Conservation (phyloP, 2,113 vertebrate species). For the Baryphthengus martii region DNA sequence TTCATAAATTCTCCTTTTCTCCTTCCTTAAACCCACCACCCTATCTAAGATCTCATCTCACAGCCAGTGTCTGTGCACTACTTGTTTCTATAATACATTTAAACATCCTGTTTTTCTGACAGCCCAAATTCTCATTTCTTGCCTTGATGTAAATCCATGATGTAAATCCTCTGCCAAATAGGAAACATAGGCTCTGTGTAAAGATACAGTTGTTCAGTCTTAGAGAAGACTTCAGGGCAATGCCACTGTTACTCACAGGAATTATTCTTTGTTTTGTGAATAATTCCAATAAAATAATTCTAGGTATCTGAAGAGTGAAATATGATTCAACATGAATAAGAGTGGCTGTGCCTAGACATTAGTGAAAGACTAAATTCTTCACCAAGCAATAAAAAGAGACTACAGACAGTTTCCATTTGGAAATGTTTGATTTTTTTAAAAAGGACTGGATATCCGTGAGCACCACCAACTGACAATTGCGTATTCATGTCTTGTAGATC, state of each 20-base stretch:
- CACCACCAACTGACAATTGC: rapidly evolving
- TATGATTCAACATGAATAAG: neutral
- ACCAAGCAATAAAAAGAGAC: neutral
- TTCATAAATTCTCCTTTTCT: neutral
- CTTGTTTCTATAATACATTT: neutral
- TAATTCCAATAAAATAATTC: neutral
- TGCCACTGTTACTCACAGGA: neutral
- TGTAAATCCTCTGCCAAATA: neutral
- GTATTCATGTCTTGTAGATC: rapidly evolving
- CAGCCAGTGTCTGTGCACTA: neutral
- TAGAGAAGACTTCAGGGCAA: neutral
- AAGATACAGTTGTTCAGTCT: neutral
- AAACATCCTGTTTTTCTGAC: neutral
- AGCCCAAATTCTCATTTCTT: neutral
- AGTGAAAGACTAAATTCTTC: neutral
- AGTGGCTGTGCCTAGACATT: neutral
- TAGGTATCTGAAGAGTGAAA: neutral
- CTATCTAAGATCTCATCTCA: neutral
- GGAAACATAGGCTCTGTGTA: neutral
- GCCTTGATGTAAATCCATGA: neutral
- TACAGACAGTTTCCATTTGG: neutral
- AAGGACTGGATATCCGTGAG: neutral
- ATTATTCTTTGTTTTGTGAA: neutral
- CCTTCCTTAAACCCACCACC: neutral
- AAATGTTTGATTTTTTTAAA: neutral